Base-by-base conservation (phyloP, 2,888 invertebrate species). In the Pyrgus malvae region DNA sequence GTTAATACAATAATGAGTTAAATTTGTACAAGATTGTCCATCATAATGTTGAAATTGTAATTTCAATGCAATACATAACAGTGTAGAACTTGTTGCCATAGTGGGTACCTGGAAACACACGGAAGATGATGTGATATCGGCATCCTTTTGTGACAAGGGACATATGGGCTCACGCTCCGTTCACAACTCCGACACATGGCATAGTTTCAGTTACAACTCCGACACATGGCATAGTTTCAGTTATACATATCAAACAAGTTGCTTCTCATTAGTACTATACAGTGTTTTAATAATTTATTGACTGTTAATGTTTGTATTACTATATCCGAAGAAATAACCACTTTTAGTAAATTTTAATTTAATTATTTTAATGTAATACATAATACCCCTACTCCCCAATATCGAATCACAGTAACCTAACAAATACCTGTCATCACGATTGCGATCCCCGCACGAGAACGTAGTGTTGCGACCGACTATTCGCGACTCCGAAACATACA, bases 91-190 rank as follows among this genome's bases (percentile, higher is more conserved):
- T 80, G 78, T 74, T 83, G 78, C 76, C 81, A 80, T 68, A 68
- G 74, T 72, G 81, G 84, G 83, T 89, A 89, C 89, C 89, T 89
- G 89, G 68, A 83, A 88, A 80, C 70, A 81, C 77, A 86, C 75
- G 77, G 84, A 76, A 79, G 87, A 77, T 82, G 86, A 75, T 76
- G 83, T 80, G 79, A 78, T 72, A 72, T 80, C 84, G 73, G 82
- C 83, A 74, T 76, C 78, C 76, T 65, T 51, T 65, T 60, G 67
- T 68, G 72, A 70, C 64, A 68, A 70, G 71, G 69, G 70, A 75
- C 74, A 73, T 72, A 79, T 66, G 63, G 63, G 62, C 57, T 65
- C 66, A 61, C 68, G 71, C 76, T 74, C 70, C 74, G 57, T 69
- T 70, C 69, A 70, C 66, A 64, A 72, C 74, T 74, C 71, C 75